Percentiles rank a stretch among this genome's conserved stretches.
Conservation (phyloP, 2,113 vertebrate genomes). For the Tylochromis polylepis region DNA sequence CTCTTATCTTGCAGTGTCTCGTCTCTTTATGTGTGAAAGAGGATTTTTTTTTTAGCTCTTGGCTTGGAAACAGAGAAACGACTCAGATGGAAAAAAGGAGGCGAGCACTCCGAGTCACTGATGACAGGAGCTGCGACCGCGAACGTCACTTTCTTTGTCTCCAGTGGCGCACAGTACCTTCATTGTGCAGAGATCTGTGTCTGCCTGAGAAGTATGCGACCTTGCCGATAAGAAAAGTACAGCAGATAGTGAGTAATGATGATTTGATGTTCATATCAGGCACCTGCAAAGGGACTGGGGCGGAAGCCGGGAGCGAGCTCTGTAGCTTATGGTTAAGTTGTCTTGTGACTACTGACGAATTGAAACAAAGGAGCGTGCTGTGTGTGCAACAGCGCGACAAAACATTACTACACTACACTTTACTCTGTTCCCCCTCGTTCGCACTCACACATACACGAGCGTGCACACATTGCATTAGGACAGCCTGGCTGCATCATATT, state of each 20-base stretch:
- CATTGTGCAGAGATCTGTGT: constrained; percentile 12
- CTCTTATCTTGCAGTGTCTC: neutral
- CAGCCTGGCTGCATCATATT: neutral
- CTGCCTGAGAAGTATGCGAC: constrained; percentile 56
- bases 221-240: constrained; percentile 58
- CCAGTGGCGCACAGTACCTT: constrained; percentile 9
- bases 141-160: constrained; percentile 12
- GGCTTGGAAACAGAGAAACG: constrained; percentile 23
- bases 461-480: neutral
- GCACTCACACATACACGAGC: too few relatives aligned
- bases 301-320: neutral
- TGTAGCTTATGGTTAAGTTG: too few relatives aligned
- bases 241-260: neutral
- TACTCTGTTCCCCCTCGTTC: too few relatives aligned
- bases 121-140: constrained; percentile 39
- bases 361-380: rapidly evolving
- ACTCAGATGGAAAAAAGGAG: constrained; percentile 40
- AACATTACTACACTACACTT: too few relatives aligned
- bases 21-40: neutral
- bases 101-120: constrained; percentile 43
- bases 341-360: neutral
- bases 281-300: too few relatives aligned
- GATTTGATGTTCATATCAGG: neutral
- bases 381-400: neutral
- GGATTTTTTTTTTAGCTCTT: neutral